These are phyloP conservation scores for Heliconius nattereri DNA, from an alignment of 1,140 invertebrate species.

Conservation along the genomic window DNA sequence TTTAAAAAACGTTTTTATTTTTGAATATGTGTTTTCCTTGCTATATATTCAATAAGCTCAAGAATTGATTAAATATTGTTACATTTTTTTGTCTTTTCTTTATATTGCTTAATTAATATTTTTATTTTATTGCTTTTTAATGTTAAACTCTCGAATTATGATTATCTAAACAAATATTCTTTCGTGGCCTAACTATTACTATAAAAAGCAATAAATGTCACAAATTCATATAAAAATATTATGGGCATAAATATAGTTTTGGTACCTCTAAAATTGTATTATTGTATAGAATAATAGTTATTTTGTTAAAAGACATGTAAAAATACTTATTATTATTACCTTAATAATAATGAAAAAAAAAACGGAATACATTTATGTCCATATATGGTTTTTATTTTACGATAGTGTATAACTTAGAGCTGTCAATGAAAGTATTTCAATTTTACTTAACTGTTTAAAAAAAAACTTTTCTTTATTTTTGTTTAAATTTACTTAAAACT, in stretches of 20 bases:
- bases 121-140: not conserved
- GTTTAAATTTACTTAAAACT: too few relatives aligned
- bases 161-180: not conserved
- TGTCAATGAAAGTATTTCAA: too few relatives aligned
- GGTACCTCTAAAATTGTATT: not conserved
- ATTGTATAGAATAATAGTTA: not conserved
- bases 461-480: too few relatives aligned
- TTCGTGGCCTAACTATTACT: not conserved
- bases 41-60: not conserved
- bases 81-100: not conserved
- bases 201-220: not conserved
- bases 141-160: not conserved
- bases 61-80: not conserved
- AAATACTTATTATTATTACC: too few relatives aligned
- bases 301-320: too few relatives aligned
- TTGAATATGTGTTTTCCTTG: not conserved
- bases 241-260: not conserved
- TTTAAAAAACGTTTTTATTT: not conserved
- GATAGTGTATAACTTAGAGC: too few relatives aligned
- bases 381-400: too few relatives aligned
- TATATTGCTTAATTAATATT: not conserved
- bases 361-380: not conserved
- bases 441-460: too few relatives aligned
- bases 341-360: too few relatives aligned
- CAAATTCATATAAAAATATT: not conserved